These are phyloP conservation scores for Rapana venosa DNA, from an alignment of 2,888 invertebrate species.

Conservation along the genomic window DNA sequence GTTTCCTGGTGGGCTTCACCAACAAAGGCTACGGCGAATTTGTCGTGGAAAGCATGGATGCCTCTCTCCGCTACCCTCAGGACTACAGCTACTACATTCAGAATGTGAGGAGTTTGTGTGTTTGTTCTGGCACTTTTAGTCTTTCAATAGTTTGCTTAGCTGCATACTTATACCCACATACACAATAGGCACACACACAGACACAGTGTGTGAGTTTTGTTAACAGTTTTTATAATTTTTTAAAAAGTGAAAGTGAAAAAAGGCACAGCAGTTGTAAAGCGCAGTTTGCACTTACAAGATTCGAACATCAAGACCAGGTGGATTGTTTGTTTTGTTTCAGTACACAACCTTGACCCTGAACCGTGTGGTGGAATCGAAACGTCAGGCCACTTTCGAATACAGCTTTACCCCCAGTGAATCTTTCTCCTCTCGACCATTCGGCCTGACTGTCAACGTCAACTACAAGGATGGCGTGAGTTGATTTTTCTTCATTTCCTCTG, in stretches of 20 bases:
- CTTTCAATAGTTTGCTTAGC: neutral
- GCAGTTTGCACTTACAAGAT: too few relatives aligned
- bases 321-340: conserved; percentile 69
- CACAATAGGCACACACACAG: too few relatives aligned
- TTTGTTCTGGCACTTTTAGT: too few relatives aligned
- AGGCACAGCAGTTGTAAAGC: too few relatives aligned
- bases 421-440: conserved; percentile 97
- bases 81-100: conserved; percentile 99
- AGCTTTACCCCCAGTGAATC: conserved; percentile 96
- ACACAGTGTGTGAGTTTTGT: too few relatives aligned
- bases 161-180: too few relatives aligned
- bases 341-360: conserved; percentile 94
- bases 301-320: neutral
- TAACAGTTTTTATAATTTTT: too few relatives aligned
- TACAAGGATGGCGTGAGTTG: conserved; percentile 88
- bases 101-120: conserved; percentile 92
- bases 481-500: neutral
- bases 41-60: conserved; percentile 93
- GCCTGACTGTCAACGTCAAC: conserved; percentile 93
- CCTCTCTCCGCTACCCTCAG: conserved; percentile 98
- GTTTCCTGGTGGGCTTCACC: conserved; percentile 96
- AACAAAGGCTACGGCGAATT: conserved; percentile 95
- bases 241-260: too few relatives aligned
- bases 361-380: conserved; percentile 90
- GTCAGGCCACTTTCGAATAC: conserved; percentile 96